Conservation (phyloP, 2,113 vertebrate genomes). For the Machaerirhynchus nigripectus region DNA sequence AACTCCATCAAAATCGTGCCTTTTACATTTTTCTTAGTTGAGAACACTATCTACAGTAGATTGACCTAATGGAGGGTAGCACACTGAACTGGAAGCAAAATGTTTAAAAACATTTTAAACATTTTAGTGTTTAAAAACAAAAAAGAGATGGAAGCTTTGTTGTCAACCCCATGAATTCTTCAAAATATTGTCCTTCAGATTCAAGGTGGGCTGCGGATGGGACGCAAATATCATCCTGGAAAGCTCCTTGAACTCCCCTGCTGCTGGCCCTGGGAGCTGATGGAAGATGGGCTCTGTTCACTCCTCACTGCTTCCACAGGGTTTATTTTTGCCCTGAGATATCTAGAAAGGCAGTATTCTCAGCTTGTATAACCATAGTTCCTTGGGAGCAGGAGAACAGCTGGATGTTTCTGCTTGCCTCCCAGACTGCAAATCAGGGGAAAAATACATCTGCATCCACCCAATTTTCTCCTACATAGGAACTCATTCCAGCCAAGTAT, state of each 20-base stretch:
- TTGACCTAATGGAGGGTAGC: background rate
- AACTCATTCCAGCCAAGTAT: background rate
- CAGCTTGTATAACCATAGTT: background rate
- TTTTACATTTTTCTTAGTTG: slow-evolving; percentile 62
- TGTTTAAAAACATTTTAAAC: too few relatives aligned
- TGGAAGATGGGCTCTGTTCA: background rate
- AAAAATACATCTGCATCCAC: slow-evolving; percentile 21
- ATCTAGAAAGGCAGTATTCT: background rate
- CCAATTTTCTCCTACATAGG: background rate
- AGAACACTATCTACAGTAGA: slow-evolving; percentile 39
- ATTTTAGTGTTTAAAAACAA: too few relatives aligned
- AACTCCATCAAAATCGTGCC: slow-evolving; percentile 56
- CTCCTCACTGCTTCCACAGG: background rate
- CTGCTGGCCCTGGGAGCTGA: background rate
- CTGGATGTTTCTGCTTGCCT: slow-evolving; percentile 36
- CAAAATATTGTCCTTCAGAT: background rate
- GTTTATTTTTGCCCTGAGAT: background rate
- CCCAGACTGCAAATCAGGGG: slow-evolving; percentile 1
- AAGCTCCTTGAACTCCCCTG: background rate
- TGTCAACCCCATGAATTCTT: background rate
- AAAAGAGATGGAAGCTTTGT: background rate
- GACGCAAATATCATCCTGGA: background rate
- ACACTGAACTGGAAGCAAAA: background rate
- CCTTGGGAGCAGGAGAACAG: slow-evolving; percentile 36
- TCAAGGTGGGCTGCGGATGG: background rate